A percentile compares a stretch with the other conserved stretches of the same genome.
Conservation (phyloP, 2,888 invertebrate genomes). For the Amaurobius ferox region DNA sequence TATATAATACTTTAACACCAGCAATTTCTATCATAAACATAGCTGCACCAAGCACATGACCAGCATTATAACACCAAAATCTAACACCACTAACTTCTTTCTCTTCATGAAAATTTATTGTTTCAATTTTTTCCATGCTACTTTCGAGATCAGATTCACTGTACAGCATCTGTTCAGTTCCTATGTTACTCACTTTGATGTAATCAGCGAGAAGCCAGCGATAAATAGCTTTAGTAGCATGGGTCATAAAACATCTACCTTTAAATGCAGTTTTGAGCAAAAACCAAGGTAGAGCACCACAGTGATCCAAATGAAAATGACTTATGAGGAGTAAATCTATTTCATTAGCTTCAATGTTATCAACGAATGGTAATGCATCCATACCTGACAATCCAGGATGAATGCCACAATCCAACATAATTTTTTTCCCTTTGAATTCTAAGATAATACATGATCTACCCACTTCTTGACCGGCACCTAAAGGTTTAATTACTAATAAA, state of each 20-base stretch:
- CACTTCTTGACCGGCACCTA: constrained; percentile 98
- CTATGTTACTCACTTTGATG: constrained; percentile 98
- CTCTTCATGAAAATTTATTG: constrained; percentile 98
- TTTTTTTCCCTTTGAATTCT: constrained; percentile 99
- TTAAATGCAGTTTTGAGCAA: constrained; percentile 97
- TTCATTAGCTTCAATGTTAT: constrained; percentile 97
- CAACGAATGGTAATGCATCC: constrained; percentile 98
- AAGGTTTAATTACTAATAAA: constrained; percentile 75
- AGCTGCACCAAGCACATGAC: constrained; percentile 98
- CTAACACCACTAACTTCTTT: constrained; percentile 94
- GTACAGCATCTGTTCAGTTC: constrained; percentile 97
- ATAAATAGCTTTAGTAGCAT: constrained; percentile 99
- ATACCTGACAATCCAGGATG: constrained; percentile 95
- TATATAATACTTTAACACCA: constrained; percentile 94
- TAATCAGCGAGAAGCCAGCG: constrained; percentile 99
- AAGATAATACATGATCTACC: constrained; percentile 98
- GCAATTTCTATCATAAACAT: constrained; percentile 99
- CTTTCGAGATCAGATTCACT: constrained; percentile 97
- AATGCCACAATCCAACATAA: constrained; percentile 99
- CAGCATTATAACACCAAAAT: constrained; percentile 99
- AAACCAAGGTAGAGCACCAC: constrained; percentile 98
- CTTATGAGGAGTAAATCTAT: constrained; percentile 88
- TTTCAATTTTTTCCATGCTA: constrained; percentile 99
- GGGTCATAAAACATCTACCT: constrained; percentile 99
- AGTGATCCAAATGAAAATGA: constrained; percentile 98